Evolutionary conservation across 2,797 vertebrate species (phyloP), one percentile per base, ranked within the genome.

Genomic region (Chelon auratus): DNA sequence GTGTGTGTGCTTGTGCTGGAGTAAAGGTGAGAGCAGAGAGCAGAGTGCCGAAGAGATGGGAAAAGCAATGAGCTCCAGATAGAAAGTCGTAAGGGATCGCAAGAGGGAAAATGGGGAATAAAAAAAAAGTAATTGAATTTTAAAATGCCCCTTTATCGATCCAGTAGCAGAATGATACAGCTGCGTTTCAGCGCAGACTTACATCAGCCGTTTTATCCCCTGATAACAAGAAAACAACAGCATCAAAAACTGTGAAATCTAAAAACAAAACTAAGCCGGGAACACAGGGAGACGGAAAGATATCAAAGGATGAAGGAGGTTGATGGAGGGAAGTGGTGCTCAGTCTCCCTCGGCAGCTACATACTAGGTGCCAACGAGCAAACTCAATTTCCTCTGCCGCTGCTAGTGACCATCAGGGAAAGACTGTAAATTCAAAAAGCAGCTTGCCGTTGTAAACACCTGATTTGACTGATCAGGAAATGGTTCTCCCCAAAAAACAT

Each of bases 141-240:
- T 82, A 68, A 79, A 80, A 81, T 77, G 68, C 33, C 20, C 54
- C 75, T 81, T 82, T 70, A 87, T 88, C 5, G 74, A 85, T 80
- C 72, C 20, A 15, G 42, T 1, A 10, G 73, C 52, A 33, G 72
- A 70, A 72, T 4, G 63, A 55, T 51, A 36, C 66, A 59, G 60
- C 60, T 58, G 59, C 75, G 61, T 81, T 67, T 61, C 65, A 75
- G 37, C 77, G 2, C 45, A 64, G 54, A 78, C 36, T 72, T 73
- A 68, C 68, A 71, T 74, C 60, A 78, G 62, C 58, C 12, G 1
- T 12, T 22, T 22, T 51, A 59, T 59, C 53, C 61, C 51, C 17
- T 5, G 30, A 72, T 57, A 43, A 52, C 60, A 58, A 72, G 22
- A 68, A 77, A 68, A 82, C 33, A 78, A 64, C 24, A 57, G 18